Evolutionary conservation across 53 echinoderm and acorn worm genomes (phyloP).

Genomic region (Echinarachnius parma): DNA sequence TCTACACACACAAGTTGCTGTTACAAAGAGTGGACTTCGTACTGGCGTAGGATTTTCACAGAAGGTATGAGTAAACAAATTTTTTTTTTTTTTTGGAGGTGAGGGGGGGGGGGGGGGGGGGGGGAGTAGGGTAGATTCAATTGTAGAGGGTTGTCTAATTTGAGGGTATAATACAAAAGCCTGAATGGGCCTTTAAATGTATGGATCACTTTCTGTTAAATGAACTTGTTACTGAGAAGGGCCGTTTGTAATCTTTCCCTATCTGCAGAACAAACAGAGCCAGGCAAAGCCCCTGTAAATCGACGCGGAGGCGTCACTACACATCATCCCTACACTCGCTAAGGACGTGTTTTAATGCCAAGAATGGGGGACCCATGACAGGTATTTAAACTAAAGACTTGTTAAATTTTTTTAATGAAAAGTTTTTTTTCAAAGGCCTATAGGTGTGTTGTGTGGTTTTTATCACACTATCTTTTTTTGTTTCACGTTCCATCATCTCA

Average conservation of each 20-base stretch:
- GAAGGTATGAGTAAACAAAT: no score
- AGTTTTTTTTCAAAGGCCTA: not conserved
- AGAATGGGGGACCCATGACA: constrained; percentile 45
- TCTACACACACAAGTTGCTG: no score
- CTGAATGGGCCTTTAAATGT: no score
- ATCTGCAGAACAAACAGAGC: constrained; percentile 44
- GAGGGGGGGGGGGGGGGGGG: no score
- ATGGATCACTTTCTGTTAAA: no score
- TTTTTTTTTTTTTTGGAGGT: no score
- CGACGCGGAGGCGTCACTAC: constrained; percentile 35
- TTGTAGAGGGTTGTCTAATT: no score
- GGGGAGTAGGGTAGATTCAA: no score
- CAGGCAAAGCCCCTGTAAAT: constrained; percentile 41
- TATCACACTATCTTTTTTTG: not conserved
- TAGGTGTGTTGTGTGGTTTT: constrained; percentile 20
- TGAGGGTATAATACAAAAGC: no score
- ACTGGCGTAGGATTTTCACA: no score
- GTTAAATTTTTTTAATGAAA: not conserved
- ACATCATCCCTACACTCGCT: constrained; percentile 49
- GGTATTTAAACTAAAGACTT: constrained; percentile 39
- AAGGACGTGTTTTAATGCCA: constrained; percentile 51
- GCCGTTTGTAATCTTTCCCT: constrained; percentile 45
- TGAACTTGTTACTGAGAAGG: constrained; percentile 37
- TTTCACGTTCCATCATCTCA: constrained; percentile 1
- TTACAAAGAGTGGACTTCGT: no score